Conservation (phyloP, 2,888 invertebrate genomes). For the Plebejus argus region DNA sequence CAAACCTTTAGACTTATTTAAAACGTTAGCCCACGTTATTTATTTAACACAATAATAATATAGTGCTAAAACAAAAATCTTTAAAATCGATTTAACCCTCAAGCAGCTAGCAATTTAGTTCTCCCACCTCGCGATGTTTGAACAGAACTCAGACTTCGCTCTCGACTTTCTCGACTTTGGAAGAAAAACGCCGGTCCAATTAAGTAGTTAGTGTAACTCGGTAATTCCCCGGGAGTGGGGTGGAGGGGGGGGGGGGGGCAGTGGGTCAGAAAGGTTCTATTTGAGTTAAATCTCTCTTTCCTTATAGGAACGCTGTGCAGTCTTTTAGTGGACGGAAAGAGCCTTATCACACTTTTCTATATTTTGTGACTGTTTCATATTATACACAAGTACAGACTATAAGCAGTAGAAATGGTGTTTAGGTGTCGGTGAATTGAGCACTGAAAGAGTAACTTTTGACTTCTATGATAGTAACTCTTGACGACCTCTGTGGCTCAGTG, state of each 20-base stretch:
- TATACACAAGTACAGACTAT: too few species aligned
- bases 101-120: background rate
- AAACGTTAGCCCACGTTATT: too few species aligned
- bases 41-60: background rate
- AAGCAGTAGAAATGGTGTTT: too few species aligned
- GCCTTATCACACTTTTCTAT: too few species aligned
- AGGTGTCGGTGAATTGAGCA: too few species aligned
- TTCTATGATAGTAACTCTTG: too few species aligned
- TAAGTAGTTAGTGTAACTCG: slow-evolving; percentile 12
- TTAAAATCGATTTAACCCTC: background rate
- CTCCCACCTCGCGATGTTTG: slow-evolving; percentile 11
- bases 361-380: too few species aligned
- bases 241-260: background rate
- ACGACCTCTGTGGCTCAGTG: too few species aligned
- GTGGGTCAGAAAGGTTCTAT: background rate
- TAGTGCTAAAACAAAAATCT: background rate
- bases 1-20: too few species aligned
- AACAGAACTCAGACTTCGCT: background rate
- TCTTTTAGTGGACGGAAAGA: background rate
- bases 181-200: slow-evolving; percentile 5
- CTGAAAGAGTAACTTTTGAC: too few species aligned
- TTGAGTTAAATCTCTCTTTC: background rate
- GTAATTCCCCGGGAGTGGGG: background rate
- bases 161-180: background rate
- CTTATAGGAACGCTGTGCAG: background rate